Evolutionary conservation across 2,888 invertebrate genomes (phyloP).

Genomic region (Ennomos quercinarius): DNA sequence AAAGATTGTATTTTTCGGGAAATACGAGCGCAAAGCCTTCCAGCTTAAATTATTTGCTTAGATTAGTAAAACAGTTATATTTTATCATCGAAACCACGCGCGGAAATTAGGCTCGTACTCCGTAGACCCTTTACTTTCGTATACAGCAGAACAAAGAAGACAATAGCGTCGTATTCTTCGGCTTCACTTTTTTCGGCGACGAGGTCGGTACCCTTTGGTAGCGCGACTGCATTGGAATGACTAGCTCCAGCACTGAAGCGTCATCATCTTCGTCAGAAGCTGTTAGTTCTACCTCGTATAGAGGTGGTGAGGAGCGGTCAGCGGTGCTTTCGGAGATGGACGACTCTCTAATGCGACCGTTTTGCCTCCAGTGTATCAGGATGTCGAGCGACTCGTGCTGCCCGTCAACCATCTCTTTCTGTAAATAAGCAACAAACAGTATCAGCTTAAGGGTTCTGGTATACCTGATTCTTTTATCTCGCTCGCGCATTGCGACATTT

Average conservation of each 20-base stretch:
- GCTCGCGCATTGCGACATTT: no score
- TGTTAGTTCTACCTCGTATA: conserved; percentile 75
- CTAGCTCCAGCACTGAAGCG: conserved; percentile 70
- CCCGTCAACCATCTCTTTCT: conserved; percentile 22
- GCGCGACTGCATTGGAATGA: conserved; percentile 69
- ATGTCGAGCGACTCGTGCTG: conserved; percentile 33
- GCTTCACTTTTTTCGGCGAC: conserved; percentile 56
- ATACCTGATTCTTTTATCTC: no score
- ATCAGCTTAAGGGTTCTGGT: no score
- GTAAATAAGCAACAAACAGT: conserved; percentile 1
- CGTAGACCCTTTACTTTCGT: conserved; percentile 48
- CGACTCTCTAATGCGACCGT: conserved; percentile 23
- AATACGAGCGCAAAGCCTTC: no score
- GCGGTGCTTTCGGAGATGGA: conserved; percentile 11
- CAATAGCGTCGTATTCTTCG: conserved; percentile 44
- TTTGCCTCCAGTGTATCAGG: conserved; percentile 37
- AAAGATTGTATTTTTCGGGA: no score
- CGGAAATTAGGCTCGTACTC: no score
- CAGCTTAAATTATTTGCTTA: no score
- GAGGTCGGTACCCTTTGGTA: conserved; percentile 65
- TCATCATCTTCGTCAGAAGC: conserved; percentile 80
- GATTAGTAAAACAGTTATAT: no score
- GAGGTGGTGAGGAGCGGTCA: conserved; percentile 66
- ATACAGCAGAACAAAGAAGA: conserved; percentile 42
- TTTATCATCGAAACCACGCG: no score